Base-by-base conservation (phyloP, 2,797 vertebrate genomes). In the Malacoraja senta region DNA sequence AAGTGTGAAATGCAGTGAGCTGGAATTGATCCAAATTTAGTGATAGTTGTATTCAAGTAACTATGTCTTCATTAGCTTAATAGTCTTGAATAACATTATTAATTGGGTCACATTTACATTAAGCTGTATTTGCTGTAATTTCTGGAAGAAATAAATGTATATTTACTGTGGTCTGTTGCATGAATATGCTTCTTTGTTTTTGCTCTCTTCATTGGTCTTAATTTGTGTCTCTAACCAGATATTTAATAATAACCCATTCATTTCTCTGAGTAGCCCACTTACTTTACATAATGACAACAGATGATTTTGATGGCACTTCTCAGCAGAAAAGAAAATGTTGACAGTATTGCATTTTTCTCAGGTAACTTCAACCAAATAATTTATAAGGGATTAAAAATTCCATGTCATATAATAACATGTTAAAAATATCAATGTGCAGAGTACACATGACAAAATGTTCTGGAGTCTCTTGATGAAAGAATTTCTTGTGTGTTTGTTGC, bases 1-100 rank as follows among this genome's bases (percentile, higher is more conserved):
- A 76, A 58, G 35, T 92, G 71, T 92, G 71, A 53, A 72, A n/a
- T 92, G 71, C 35, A 76, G 71, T 58, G 71, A 92, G 44, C 7
- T 17, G 84, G 53, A 76, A 76, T 53, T 15, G 71, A 74, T 92
- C 71, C 90, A 72, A 92, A 44, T 92, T 53, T 53, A 92, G 71
- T 76, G 71, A 74, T 74, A 76, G 35, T 76, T 53, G 26, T 58
- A 76, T 17, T 92, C 13, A 53, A 92, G 71, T 29, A 38, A 92
- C 21, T 74, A 53, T 76, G 58, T 74, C 88, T 53, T 29, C 35
- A 38, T 72, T 91, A 29, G 3, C 68, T 74, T 92, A 92, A 76
- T 32, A 53, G 68, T 71, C 12, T 1, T 92, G 13, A 74, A 71
- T 72, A 35, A 12, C 12, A 29, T 72, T 91, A 44, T 72, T 91